Evolutionary conservation across 2,888 invertebrate species (phyloP), one percentile per base, ranked within the genome.

Genomic region (Sphecodes monilicornis): DNA sequence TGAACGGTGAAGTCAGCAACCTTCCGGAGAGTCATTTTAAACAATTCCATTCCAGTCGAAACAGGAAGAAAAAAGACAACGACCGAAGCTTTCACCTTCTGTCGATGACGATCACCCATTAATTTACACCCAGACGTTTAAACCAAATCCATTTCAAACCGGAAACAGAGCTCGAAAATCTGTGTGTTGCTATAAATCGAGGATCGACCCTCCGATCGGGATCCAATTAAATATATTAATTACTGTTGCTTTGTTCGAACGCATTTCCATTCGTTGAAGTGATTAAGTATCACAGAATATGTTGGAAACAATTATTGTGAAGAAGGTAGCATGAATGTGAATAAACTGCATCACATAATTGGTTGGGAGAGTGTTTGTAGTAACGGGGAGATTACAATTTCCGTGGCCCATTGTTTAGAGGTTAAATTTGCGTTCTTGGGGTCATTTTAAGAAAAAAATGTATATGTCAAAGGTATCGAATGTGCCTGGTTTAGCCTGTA

Each of bases 21-120:
- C 82, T 74, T 85, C 60, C 78, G 57, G 70, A 60, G 82, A 82
- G 78, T 86, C 78, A 86, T 86, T 85, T 69, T 76, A 82, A 78
- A 79, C 85, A 78, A n/a, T 86, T 78, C 76, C 78, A n/a, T 78
- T 85, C 54, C 76, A 81, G 22, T 70, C n/a, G 41, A 39, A 60
- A 39, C 66, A 72, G 29, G 46, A 54, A 29, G 60, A 66, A 72
- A 66, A 5, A 54, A 69, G 41, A 60, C 70, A 57, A 75, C 69
- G 13, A 36, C n/a, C 29, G 50, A 70, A 60, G 70, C 76, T 85
- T 80, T 81, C 72, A 85, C 85, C 85, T 78, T 81, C 54, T 4
- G 32, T 73, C 41, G 76, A 78, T 76, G 73, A 76, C 81, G 72
- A 74, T 78, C 85, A 22, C 13, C 75, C 76, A 78, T 82, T 72